Conservation (phyloP, 2,888 invertebrate species). For the Spicauda simplicius region DNA sequence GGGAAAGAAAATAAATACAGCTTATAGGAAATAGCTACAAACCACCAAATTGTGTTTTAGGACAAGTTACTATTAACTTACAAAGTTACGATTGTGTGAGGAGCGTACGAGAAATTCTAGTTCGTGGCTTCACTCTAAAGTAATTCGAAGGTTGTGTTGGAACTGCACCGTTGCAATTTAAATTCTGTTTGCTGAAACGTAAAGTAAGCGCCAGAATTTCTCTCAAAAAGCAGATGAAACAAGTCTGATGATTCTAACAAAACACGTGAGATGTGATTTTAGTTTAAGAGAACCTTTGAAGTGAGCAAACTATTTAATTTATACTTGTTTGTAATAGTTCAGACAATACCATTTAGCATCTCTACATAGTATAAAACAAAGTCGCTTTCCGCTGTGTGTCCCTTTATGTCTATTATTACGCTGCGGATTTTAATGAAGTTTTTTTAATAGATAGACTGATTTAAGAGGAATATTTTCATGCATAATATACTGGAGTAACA, state of each 20-base stretch:
- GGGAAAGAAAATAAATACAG: constrained; percentile 27
- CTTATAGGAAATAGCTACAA: constrained; percentile 25
- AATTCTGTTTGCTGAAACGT: constrained; percentile 31
- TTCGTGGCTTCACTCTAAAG: constrained; percentile 34
- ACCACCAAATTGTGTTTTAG: constrained; percentile 37
- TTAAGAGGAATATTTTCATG: too few relatives aligned
- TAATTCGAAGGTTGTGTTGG: constrained; percentile 32
- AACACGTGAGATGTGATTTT: constrained; percentile 1
- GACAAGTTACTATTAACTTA: constrained; percentile 29
- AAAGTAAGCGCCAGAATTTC: constrained; percentile 28
- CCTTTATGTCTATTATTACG: too few relatives aligned
- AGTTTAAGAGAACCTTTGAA: not conserved
- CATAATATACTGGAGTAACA: too few relatives aligned
- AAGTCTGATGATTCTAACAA: not conserved
- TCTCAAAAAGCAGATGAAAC: constrained; percentile 18
- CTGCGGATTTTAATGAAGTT: too few relatives aligned
- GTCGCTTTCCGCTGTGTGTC: too few relatives aligned
- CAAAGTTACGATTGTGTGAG: constrained; percentile 32
- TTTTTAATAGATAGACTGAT: too few relatives aligned
- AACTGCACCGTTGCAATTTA: constrained; percentile 33
- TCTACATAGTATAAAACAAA: too few relatives aligned
- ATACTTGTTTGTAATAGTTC: too few relatives aligned
- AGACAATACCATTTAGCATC: too few relatives aligned
- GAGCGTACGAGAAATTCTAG: constrained; percentile 29
- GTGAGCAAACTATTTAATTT: too few relatives aligned